These are phyloP conservation scores for Diabrotica balteata DNA, from an alignment of 2,888 invertebrate species.

Conservation along the genomic window DNA sequence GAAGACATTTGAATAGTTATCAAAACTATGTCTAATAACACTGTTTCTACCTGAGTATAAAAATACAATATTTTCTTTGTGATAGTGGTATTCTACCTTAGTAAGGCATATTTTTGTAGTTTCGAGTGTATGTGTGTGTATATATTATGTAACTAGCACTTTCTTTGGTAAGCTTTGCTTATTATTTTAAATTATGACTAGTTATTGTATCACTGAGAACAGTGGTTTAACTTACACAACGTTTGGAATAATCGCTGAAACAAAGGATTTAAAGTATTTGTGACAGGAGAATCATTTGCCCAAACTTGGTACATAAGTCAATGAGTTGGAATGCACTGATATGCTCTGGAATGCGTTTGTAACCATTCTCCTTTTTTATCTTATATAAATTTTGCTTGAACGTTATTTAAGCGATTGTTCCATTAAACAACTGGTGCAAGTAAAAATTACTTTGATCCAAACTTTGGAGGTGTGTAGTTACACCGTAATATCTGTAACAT, in stretches of 20 bases:
- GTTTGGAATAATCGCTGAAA: neutral
- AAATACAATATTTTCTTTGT: conserved; percentile 54
- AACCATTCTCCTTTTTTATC: too few species aligned
- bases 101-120: conserved; percentile 41
- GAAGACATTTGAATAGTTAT: conserved; percentile 31
- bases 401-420: neutral
- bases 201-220: conserved; percentile 56
- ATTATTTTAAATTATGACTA: conserved; percentile 52
- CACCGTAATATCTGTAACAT: too few species aligned
- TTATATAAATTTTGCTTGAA: too few species aligned
- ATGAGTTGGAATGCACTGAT: too few species aligned
- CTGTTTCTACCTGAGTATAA: conserved; percentile 54
- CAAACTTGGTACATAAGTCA: too few species aligned
- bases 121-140: conserved; percentile 33
- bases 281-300: neutral
- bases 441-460: conserved; percentile 3
- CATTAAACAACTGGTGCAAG: conserved; percentile 13
- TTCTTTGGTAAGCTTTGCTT: conserved; percentile 57
- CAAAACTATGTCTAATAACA: conserved; percentile 35
- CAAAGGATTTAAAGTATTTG: neutral
- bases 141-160: conserved; percentile 51
- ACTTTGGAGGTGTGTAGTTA: too few species aligned
- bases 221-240: conserved; percentile 35
- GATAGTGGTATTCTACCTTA: conserved; percentile 48
- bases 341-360: too few species aligned